phyloP scores from a whole-genome alignment of 2,113 vertebrate species.

The Myotis lucifugus region DNA sequence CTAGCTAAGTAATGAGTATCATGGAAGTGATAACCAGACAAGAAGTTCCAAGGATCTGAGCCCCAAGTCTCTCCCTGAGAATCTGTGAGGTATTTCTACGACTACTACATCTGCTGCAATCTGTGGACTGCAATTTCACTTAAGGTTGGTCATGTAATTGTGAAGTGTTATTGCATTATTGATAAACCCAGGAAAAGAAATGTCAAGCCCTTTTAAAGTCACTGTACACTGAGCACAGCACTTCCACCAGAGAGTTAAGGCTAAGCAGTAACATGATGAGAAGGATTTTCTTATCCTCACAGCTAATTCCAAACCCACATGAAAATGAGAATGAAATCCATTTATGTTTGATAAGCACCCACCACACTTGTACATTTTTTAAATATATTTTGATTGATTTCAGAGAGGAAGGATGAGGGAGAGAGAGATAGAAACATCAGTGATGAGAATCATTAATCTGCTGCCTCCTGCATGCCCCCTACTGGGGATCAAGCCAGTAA shows the following conservation, averaged over 20 bases:
- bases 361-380: background rate
- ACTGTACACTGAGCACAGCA: background rate
- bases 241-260: background rate
- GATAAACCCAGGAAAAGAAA: background rate
- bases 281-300: background rate
- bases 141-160: background rate
- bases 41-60: background rate
- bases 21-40: background rate
- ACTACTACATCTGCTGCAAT: background rate
- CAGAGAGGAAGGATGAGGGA: too few relatives aligned
- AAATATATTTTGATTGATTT: too few relatives aligned
- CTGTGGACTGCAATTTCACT: background rate
- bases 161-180: background rate
- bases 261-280: background rate
- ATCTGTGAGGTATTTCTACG: background rate
- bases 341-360: background rate
- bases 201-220: background rate
- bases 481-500: too few relatives aligned
- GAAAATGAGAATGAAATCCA: background rate
- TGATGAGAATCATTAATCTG: too few relatives aligned
- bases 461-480: too few relatives aligned
- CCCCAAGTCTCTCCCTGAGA: background rate
- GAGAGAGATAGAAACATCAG: too few relatives aligned
- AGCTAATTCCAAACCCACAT: background rate
- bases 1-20: background rate